Conservation (phyloP, 2,888 invertebrate species). For the Megamerina dolium region DNA sequence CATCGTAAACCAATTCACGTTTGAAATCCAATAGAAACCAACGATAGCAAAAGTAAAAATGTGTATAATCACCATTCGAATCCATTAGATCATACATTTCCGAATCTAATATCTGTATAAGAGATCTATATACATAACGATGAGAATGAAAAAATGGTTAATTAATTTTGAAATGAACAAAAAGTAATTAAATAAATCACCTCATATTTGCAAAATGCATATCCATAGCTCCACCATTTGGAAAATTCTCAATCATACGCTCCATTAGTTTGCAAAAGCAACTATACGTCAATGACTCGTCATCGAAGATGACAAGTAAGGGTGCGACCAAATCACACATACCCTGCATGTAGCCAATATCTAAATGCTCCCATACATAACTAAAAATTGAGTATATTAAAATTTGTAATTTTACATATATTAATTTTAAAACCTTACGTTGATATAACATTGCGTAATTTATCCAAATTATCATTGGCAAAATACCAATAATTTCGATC, state of each 20-base stretch:
- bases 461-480: conserved; percentile 81
- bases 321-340: conserved; percentile 97
- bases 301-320: conserved; percentile 83
- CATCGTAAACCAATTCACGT: conserved; percentile 84
- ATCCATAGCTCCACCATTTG: conserved; percentile 91
- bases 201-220: conserved; percentile 94
- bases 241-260: conserved; percentile 85
- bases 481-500: conserved; percentile 94
- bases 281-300: conserved; percentile 85
- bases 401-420: too few species aligned
- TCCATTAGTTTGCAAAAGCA: conserved; percentile 89
- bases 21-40: conserved; percentile 97
- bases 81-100: conserved; percentile 94
- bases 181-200: conserved; percentile 37
- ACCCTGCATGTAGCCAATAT: conserved; percentile 93
- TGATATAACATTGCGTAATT: conserved; percentile 91
- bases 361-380: conserved; percentile 93
- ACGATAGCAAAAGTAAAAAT: conserved; percentile 95
- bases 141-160: not conserved
- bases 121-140: conserved; percentile 51
- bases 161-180: not conserved
- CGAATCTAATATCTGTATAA: conserved; percentile 83
- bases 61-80: conserved; percentile 91
- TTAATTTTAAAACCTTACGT: conserved; percentile 58
- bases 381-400: conserved; percentile 50